Percentiles rank a stretch among this genome's conserved stretches.
These are phyloP conservation scores for Drosophila funebris DNA, from an alignment of 1,140 invertebrate species.

Conservation along the genomic window DNA sequence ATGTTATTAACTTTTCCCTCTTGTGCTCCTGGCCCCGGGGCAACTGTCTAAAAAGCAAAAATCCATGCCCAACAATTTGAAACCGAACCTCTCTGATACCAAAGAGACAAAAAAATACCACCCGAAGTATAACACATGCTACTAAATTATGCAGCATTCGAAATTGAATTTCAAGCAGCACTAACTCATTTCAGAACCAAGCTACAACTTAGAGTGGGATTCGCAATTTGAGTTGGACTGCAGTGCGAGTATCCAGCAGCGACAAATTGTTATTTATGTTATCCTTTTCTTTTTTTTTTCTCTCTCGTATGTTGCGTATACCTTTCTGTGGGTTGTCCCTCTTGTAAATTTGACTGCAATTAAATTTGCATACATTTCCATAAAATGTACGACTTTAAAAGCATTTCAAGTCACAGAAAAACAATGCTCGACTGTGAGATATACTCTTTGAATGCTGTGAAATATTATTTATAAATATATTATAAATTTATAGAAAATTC, in stretches of 20 bases:
- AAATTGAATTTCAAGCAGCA: constrained; percentile 73
- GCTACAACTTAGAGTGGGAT: neutral
- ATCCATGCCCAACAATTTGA: neutral
- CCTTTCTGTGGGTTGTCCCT: constrained; percentile 32
- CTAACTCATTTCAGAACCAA: constrained; percentile 65
- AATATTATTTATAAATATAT: neutral
- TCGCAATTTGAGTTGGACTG: neutral
- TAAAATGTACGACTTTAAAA: constrained; percentile 59
- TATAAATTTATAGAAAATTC: too few species aligned
- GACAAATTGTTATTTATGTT: constrained; percentile 79
- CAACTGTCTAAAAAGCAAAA: constrained; percentile 23
- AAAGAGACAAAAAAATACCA: too few species aligned
- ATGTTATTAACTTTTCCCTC: constrained; percentile 68
- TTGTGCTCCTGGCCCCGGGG: constrained; percentile 20
- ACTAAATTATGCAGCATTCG: constrained; percentile 77
- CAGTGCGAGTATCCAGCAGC: neutral
- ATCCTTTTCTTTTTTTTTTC: too few species aligned
- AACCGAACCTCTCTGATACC: neutral
- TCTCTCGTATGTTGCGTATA: neutral
- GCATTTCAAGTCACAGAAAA: constrained; percentile 10
- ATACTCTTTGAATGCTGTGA: neutral
- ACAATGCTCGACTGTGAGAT: neutral
- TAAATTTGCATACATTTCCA: constrained; percentile 82
- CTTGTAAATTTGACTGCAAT: constrained; percentile 73
- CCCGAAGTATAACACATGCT: constrained; percentile 36